Base-by-base conservation (phyloP, 2,113 vertebrate genomes). In the Vidua chalybeata region DNA sequence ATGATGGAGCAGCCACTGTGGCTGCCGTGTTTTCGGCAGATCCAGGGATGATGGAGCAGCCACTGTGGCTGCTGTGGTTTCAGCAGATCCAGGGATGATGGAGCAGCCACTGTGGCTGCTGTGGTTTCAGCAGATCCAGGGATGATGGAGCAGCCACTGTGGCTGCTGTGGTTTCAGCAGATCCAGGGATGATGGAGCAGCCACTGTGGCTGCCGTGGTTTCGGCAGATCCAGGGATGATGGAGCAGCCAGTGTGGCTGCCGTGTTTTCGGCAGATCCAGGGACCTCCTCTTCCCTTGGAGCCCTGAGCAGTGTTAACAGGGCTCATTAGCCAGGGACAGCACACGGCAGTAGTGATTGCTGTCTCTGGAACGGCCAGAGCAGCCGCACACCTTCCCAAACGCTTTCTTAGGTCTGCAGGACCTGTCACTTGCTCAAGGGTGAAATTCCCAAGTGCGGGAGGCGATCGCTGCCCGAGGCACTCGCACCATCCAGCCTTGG, bases 281-380 rank as follows among this genome's bases (percentile, higher is more conserved):
- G 58, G 15, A 28, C 15, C 4, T 31, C 11, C 54, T 21, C 20
- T 3, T 27, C 43, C 26, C 51, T 23, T 11, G 6, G 33, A 30
- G 46, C 0, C 10, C 45, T 3, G 10, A 20, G 3, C 15, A 21
- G 28, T 8, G 28, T 15, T 2, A 24, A 3, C 23, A 31, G n/a
- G 15, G 24, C 37, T 52, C 61, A 13, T 7, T 0, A 20, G 27
- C 43, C 37, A 13, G 3, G 5, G 11, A 20, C 13, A 48, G 48
- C 20, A 15, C 6, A 4, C 0, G 0, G 5, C 46, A 31, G 28
- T 0, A 31, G 28, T 0, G 15, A 30, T 26, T 39, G 35, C 30
- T 41, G 15, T 19, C 56, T 24, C n/a, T 11, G 56, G 2, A 11
- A 1, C 1, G 30, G 7, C 9, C 41, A 41, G 20, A 41, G 56